Base-by-base conservation (phyloP, 1,140 invertebrate genomes). In the Drosophila micromelanica region DNA sequence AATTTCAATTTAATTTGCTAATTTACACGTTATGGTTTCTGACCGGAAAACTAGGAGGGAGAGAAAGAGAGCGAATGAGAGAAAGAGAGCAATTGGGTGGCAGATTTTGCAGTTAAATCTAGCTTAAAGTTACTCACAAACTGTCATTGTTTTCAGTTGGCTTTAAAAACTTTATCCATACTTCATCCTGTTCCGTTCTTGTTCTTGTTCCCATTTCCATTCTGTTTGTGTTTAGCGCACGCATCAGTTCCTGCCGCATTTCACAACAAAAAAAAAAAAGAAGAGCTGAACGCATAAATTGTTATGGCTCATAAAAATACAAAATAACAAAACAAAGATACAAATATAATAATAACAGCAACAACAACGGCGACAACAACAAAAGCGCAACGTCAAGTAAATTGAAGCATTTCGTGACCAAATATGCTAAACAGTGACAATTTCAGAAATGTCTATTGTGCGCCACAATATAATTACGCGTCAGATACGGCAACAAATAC, bases 401-500 rank as follows among this genome's bases (percentile, higher is more conserved):
- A 75, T 71, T 60, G 52, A 82, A 86, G 60, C 82, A 43, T 87
- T 79, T 87, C 84, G 84, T 87, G 84, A 87, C 84, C 84, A 89
- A 87, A 87, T 87, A 87, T 87, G 84, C 84, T 87, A 87, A 87
- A 84, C 65, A 87, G 84, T 87, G 84, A 87, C 84, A 87, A 89
- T 87, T 87, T 89, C 84, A 87, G 84, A 89, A 87, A 87, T 89
- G 73, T 75, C 84, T 81, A 86, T 86, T 86, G 82, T 78, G 67
- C 45, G 70, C 76, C 54, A 62, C 52, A 84, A 69, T 86, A 80
- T 79, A 86, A 89, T 82, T 86, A 87, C 60, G 65, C 64, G 68
- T 74, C 72, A 74, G 60, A 65, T 63, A 68, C 70, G 23, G 45
- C 48, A 52, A 49, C 61, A 62, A 43, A 59, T 57, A 71, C 52